Conservation (phyloP, 2,113 vertebrate species). For the Chauna torquata region DNA sequence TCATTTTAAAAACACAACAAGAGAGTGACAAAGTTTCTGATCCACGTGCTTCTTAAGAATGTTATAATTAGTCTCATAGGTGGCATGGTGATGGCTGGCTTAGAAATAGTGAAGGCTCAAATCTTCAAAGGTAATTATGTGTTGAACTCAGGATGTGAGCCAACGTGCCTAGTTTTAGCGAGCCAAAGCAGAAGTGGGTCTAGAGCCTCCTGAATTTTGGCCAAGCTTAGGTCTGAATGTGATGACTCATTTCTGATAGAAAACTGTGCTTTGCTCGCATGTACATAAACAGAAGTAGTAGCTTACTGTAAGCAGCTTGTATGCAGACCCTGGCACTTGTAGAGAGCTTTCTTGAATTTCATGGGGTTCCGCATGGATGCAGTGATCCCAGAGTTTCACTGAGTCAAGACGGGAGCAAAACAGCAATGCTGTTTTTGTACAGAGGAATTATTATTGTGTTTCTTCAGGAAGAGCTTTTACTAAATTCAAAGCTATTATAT, state of each 20-base stretch:
- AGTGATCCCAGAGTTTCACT: not conserved
- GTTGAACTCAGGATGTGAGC: slow-evolving; percentile 11
- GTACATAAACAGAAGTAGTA: not conserved
- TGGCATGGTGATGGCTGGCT: not conserved
- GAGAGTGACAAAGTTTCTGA: not conserved
- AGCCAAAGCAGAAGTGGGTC: not conserved
- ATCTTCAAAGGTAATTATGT: not conserved
- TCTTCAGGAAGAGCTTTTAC: slow-evolving; percentile 14
- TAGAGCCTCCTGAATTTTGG: not conserved
- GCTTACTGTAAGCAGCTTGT: not conserved
- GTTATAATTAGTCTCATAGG: accelerated
- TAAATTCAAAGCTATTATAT: not conserved
- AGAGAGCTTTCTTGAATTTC: not conserved
- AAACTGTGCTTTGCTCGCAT: not conserved
- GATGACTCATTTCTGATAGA: slow-evolving; percentile 23
- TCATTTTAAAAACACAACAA: not conserved
- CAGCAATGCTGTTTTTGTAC: not conserved
- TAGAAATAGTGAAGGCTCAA: not conserved
- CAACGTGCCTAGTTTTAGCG: not conserved
- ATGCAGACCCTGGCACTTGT: not conserved
- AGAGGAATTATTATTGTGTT: not conserved
- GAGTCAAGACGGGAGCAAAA: not conserved
- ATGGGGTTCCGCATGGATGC: not conserved
- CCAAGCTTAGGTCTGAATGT: not conserved
- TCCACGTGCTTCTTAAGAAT: not conserved